Evolutionary conservation across 2,113 vertebrate genomes (phyloP), one percentile per base, ranked within the genome.

Genomic region (Sylvilagus bachmani): DNA sequence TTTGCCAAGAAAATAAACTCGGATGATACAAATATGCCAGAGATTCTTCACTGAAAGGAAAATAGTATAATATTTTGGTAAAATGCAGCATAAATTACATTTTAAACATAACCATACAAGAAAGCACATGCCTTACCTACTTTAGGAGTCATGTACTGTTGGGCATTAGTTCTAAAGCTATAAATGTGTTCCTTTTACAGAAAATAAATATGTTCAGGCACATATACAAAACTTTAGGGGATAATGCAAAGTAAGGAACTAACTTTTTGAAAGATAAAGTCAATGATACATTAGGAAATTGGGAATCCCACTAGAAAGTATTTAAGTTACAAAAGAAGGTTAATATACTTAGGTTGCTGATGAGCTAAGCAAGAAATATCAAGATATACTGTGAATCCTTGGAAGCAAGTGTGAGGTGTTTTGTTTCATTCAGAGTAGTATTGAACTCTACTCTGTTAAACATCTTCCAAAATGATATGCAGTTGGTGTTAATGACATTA

Each of bases 401-500:
- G 25, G 17, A 33, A 93, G 58, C 58, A 33, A 13, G 13, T 73
- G 22, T 77, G 67, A 84, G 89, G 79, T 86, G 58, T 88, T 96
- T 91, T 82, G 22, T 36, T 95, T 95, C 70, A 70, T 79, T 91
- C 36, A 62, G n/a, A 74, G 31, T 61, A 82, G 71, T 85, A 69
- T 94, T 95, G 75, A 88, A 90, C 78, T 93, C 67, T 66, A 86
- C 73, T 91, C 49, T 92, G 84, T 79, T 93, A 94, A 94, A 91
- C 73, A 78, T 92, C 90, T 86, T 94, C 73, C 93, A 87, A 96
- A 96, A 90, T 58, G 84, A 73, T 53, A 73, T 93, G 58, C 64
- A 79, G 90, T 95, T 85, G 44, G 38, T 96, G 87, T 90, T 95
- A 95, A 93, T 92, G 69, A 71, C 64, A 95, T 96, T 97, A 97